These are phyloP conservation scores for Aulostomus chinensis DNA, from an alignment of 2,797 vertebrate species.

Conservation along the genomic window DNA sequence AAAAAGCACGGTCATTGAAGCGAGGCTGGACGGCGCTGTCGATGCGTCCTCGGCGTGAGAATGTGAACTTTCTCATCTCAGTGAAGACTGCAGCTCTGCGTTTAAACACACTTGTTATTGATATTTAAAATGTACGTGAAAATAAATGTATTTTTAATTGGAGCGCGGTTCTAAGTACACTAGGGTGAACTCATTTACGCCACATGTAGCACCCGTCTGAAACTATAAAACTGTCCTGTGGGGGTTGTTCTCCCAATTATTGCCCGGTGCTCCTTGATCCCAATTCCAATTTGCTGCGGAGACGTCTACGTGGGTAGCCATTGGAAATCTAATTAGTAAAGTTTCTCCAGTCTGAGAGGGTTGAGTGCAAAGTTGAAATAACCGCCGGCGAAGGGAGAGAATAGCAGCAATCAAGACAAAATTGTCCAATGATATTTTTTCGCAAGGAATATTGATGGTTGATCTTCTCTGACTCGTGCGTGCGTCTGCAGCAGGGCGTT, in stretches of 20 bases:
- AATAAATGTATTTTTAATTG: no score
- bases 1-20: no score
- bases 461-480: conserved; percentile 1
- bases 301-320: conserved; percentile 25
- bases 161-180: no score
- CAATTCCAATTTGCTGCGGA: conserved; percentile 60
- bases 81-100: no score
- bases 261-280: conserved; percentile 57
- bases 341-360: conserved; percentile 42
- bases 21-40: no score
- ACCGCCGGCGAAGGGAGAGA: conserved; percentile 21
- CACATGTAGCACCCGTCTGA: no score
- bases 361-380: conserved; percentile 44
- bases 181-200: no score
- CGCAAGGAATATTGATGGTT: background rate
- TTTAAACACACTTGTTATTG: no score
- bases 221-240: no score
- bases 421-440: background rate
- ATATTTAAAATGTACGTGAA: no score
- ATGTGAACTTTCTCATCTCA: no score
- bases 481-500: background rate
- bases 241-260: conserved; percentile 47
- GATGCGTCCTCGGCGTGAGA: no score
- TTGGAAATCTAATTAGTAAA: conserved; percentile 66
- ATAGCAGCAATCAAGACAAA: background rate